Conservation (phyloP, 2,797 vertebrate species). For the Syngnathus acus region DNA sequence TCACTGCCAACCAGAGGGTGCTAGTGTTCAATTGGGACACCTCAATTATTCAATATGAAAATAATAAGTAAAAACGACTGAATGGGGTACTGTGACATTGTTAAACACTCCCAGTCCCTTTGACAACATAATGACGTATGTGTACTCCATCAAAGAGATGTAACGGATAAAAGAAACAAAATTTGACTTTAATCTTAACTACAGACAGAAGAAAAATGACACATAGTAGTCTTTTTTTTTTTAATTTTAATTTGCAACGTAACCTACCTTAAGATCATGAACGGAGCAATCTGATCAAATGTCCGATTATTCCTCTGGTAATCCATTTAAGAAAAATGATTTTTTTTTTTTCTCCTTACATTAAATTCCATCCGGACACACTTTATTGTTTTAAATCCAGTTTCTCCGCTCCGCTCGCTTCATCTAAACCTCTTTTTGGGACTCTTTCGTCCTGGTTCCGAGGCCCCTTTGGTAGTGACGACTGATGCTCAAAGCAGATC, state of each 20-base stretch:
- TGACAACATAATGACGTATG: background rate
- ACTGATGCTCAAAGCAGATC: slow-evolving; percentile 75
- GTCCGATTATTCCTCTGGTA: slow-evolving; percentile 53
- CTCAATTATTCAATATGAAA: background rate
- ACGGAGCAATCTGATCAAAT: slow-evolving; percentile 46
- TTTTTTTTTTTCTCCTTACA: slow-evolving; percentile 49
- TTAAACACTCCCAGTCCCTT: background rate
- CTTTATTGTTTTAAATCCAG: slow-evolving; percentile 46
- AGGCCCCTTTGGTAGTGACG: slow-evolving; percentile 60
- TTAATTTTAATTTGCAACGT: slow-evolving; percentile 14
- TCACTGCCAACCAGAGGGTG: background rate
- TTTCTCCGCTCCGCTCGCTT: slow-evolving; percentile 49
- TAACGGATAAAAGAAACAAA: background rate
- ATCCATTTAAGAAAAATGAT: slow-evolving; percentile 58
- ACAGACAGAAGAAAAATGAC: background rate
- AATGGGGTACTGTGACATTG: background rate
- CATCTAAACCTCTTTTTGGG: slow-evolving; percentile 50
- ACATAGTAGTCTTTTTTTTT: slow-evolving; percentile 1
- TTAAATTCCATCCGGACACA: slow-evolving; percentile 36
- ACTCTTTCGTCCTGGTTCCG: slow-evolving; percentile 47
- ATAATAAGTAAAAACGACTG: background rate
- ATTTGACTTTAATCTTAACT: background rate
- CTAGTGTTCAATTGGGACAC: background rate
- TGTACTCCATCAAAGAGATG: background rate
- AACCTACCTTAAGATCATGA: slow-evolving; percentile 59